Base-by-base conservation (phyloP, 2,113 vertebrate species). In the Megalops atlanticus region DNA sequence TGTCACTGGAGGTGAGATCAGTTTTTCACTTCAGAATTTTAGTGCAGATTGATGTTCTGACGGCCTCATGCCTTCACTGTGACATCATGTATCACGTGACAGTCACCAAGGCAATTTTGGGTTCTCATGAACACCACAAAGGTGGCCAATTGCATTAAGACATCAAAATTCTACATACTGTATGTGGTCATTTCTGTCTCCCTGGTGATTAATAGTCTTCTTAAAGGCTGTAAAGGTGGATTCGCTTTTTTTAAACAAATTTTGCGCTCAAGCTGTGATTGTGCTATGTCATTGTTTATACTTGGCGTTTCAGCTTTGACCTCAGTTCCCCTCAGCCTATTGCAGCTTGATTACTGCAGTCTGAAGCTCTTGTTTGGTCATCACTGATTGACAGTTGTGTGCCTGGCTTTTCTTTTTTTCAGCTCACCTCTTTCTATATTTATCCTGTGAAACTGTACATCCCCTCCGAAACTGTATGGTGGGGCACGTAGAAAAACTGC, bases 361-460 rank as follows among this genome's bases (percentile, higher is more conserved):
- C 71, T 80, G 54, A n/a, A n/a, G n/a, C n/a, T 1, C 1, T 68
- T 82, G 84, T 85, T 75, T 90, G 85, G 70, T 86, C 83, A 84
- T 89, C 78, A 52, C 79, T 77, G 76, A 77, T 33, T 58, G 16
- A 77, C 76, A 77, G 41, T 83, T 77, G 58, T 72, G 64, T 77
- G 75, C 73, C 43, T 73, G 52, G 70, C 35, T 54, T 77, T 38
- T 84, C 86, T 81, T 82, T 84, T 43, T 87, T 78, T 79, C 80
- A 24, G 21, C 52, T 64, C 58, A n/a, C 4, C 27, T 11, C 24
- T 27, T 64, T 64, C 58, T 75, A 75, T 75, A 45, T 75, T 75
- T 75, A 47, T 31, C 58, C 58, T 64, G 58, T 31, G 27, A 31
- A 75, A 75, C 74, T 15, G 21, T 58, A 64, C 49, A 38, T 77